Evolutionary conservation across 2,797 vertebrate species (phyloP), one percentile per base, ranked within the genome.

Genomic region (Rhadinocentrus ornatus): DNA sequence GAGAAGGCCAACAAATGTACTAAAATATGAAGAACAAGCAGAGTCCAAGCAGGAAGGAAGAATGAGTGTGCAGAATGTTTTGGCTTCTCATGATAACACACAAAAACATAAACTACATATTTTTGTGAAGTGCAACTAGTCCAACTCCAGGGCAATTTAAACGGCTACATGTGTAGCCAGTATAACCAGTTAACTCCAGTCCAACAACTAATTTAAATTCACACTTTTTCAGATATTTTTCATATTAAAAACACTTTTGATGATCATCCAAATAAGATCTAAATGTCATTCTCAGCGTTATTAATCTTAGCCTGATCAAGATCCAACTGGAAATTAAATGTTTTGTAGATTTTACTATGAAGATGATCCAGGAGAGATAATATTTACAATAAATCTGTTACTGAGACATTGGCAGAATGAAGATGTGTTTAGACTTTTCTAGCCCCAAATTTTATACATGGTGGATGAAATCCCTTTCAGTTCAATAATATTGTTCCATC

Each of bases 41-140:
- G 48, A 24, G 66, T 72, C 29, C 62, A 82, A 41, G 50, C 72
- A 83, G 90, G 86, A 91, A 89, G 89, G 83, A 90, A 85, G 82
- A 82, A 77, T 86, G 85, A 89, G 54, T 74, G 26, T 69, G 82
- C 81, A 86, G 68, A 84, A 88, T 54, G 63, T 60, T 29, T 76
- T 57, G 62, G 61, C 53, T 46, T 34, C 20, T 62, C 22, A 53
- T 69, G 70, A 83, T 50, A 68, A 81, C 44, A 27, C 62, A 59
- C 27, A 52, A 44, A 34, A 20, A 4, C 18, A 61, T 73, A 18
- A 22, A 66, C 6, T 1, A 69, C 15, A 13, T 48, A 44, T 68
- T 31, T 74, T 44, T 60, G 2, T 56, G 16, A 54, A 66, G 2
- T 35, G 44, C 7, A 54, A 13, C 53, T 55, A 81, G 57, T 76